Evolutionary conservation across 35 echinoderm and acorn worm species (phyloP).

Genomic region (Ophioderma brevispina): DNA sequence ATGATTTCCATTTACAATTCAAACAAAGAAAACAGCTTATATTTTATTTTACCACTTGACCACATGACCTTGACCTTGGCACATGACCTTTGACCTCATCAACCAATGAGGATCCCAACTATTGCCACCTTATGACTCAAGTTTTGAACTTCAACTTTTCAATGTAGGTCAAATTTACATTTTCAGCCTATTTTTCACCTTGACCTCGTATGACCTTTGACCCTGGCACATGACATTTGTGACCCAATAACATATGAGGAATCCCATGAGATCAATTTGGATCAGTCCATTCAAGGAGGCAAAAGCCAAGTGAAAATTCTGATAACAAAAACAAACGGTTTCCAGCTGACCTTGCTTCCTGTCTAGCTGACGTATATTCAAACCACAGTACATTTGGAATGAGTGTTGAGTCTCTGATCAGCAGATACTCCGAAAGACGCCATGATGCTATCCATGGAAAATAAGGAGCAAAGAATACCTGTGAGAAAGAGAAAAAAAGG

Average conservation of each 20-base stretch:
- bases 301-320: background rate
- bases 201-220: too few species aligned
- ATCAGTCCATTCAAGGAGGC: background rate
- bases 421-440: constrained; percentile 81
- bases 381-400: constrained; percentile 99
- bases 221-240: too few species aligned
- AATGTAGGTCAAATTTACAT: too few species aligned
- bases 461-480: constrained; percentile 87
- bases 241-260: background rate
- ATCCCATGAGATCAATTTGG: background rate
- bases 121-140: background rate
- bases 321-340: too few species aligned
- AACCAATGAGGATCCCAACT: too few species aligned
- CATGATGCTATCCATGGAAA: constrained; percentile 81
- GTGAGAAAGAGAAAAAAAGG: background rate
- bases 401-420: constrained; percentile 88
- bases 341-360: constrained; percentile 93
- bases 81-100: too few species aligned
- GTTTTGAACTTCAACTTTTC: background rate
- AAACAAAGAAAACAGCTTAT: too few species aligned
- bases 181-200: too few species aligned
- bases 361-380: constrained; percentile 92
- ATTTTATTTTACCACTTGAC: background rate
- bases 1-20: too few species aligned
- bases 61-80: too few species aligned